A percentile compares a stretch with the other conserved stretches of the same genome.
phyloP scores from a whole-genome alignment of 1,140 invertebrate genomes.

The Drosophila hydei region DNA sequence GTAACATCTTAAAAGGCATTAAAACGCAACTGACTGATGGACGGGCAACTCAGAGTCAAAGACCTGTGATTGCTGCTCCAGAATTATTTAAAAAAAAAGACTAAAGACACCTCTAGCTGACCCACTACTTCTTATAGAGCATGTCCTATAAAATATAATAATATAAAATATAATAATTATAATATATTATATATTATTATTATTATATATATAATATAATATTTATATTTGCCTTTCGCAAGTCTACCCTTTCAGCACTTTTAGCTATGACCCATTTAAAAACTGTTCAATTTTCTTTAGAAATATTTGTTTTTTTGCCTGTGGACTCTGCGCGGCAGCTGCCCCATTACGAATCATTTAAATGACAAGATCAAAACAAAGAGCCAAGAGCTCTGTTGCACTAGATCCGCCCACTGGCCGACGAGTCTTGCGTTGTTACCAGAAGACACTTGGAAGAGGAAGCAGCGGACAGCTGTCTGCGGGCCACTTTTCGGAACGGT shows the following conservation, averaged over 20 bases:
- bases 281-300: neutral
- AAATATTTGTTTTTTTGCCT: too few species aligned
- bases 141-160: too few species aligned
- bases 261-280: slow-evolving; percentile 2
- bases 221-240: neutral
- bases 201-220: neutral
- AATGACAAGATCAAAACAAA: slow-evolving; percentile 16
- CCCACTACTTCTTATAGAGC: too few species aligned
- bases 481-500: slow-evolving; percentile 18
- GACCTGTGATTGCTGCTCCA: too few species aligned
- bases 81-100: too few species aligned
- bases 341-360: slow-evolving; percentile 3
- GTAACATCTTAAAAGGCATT: neutral
- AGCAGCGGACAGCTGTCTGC: slow-evolving; percentile 16
- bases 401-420: slow-evolving; percentile 8
- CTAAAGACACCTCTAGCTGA: too few species aligned
- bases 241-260: neutral
- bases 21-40: too few species aligned
- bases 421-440: neutral
- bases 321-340: slow-evolving; percentile 5
- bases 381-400: slow-evolving; percentile 2
- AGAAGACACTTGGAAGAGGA: neutral
- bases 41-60: too few species aligned
- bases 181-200: neutral
- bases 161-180: too few species aligned